A percentile compares a stretch with the other conserved stretches of the same genome.
Evolutionary conservation across 2,888 invertebrate species (phyloP).

Genomic region (Euproctis similis): DNA sequence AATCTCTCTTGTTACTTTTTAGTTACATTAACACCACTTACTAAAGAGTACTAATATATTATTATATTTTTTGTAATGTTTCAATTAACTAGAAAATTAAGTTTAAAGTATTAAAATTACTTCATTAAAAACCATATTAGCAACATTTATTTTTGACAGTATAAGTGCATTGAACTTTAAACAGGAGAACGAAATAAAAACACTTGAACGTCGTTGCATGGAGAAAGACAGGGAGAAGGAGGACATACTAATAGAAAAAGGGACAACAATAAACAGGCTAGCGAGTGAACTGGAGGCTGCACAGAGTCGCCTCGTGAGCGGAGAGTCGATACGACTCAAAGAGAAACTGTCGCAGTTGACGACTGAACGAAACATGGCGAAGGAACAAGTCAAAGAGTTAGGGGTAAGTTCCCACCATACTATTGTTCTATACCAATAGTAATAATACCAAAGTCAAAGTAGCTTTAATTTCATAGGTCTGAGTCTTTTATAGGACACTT

Average conservation of each 20-base stretch:
- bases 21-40: too few relatives aligned
- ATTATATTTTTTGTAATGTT: too few relatives aligned
- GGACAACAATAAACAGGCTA: constrained; percentile 78
- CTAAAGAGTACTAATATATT: too few relatives aligned
- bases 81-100: too few relatives aligned
- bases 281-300: constrained; percentile 76
- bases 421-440: too few relatives aligned
- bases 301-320: constrained; percentile 67
- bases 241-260: constrained; percentile 77
- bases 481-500: too few relatives aligned
- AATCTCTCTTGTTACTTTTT: too few relatives aligned
- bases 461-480: too few relatives aligned
- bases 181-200: constrained; percentile 69
- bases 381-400: constrained; percentile 72
- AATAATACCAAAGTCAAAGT: too few relatives aligned
- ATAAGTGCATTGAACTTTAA: background rate
- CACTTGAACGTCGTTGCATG: constrained; percentile 69
- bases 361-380: constrained; percentile 62
- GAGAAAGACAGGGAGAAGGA: constrained; percentile 78
- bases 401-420: constrained; percentile 60
- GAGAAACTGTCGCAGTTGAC: constrained; percentile 65
- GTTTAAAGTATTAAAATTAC: too few relatives aligned
- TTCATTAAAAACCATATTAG: too few relatives aligned
- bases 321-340: constrained; percentile 46
- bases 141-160: too few relatives aligned